These are phyloP conservation scores for Natrix natrix DNA, from an alignment of 2,797 vertebrate species.

Conservation along the genomic window DNA sequence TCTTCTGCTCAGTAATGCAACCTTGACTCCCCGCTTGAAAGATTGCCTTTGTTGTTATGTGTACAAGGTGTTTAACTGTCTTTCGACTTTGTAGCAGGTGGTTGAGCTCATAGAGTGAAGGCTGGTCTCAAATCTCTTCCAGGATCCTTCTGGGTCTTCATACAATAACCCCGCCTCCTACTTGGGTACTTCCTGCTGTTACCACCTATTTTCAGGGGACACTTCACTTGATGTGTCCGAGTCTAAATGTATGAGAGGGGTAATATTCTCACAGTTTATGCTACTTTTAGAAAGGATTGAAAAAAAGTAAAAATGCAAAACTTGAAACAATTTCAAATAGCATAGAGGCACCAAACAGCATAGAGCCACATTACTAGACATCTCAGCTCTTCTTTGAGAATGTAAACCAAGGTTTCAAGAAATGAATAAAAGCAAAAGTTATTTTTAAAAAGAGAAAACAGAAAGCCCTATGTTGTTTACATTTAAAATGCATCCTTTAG, in stretches of 20 bases:
- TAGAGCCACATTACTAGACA: neutral
- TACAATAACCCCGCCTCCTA: neutral
- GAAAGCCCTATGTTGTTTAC: neutral
- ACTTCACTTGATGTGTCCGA: neutral
- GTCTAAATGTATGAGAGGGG: neutral
- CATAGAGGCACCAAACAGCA: neutral
- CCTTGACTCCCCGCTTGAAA: neutral
- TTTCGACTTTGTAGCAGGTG: neutral
- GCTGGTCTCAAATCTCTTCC: neutral
- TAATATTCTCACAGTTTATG: neutral
- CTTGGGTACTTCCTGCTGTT: neutral
- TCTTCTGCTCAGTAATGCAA: neutral
- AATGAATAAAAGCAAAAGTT: neutral
- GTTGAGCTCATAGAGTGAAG: neutral
- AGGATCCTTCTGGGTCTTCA: neutral
- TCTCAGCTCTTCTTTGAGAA: neutral
- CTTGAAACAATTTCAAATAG: neutral
- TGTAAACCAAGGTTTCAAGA: neutral
- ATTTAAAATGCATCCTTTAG: neutral
- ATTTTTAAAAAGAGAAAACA: neutral
- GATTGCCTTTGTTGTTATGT: neutral
- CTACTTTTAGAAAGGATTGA: neutral
- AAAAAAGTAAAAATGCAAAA: neutral
- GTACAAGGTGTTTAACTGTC: neutral
- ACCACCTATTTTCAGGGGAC: neutral